phyloP scores from a whole-genome alignment of 2,797 vertebrate species.

The Chaenodraco wilsoni region DNA sequence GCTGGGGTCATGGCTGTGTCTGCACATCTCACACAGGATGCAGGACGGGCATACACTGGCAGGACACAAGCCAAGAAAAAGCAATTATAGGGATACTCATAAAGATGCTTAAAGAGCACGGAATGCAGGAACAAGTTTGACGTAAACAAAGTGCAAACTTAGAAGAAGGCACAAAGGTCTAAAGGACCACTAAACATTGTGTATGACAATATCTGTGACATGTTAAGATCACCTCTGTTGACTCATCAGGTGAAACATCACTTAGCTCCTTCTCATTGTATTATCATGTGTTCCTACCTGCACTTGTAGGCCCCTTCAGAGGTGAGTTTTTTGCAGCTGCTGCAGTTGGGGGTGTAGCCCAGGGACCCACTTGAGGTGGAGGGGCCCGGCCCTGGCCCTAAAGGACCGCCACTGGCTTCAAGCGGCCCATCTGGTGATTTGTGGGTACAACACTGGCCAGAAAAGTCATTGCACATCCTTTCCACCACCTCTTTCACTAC shows the following conservation, averaged over 20 bases:
- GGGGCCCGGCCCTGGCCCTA: conserved; percentile 66
- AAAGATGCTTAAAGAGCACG: neutral
- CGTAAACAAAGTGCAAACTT: neutral
- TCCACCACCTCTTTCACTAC: conserved; percentile 96
- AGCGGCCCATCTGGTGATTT: conserved; percentile 75
- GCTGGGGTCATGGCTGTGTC: conserved; percentile 90
- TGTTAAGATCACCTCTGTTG: neutral
- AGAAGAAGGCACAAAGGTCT: neutral
- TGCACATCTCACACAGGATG: conserved; percentile 93
- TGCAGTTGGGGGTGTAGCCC: conserved; percentile 91
- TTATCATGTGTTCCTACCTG: conserved; percentile 81
- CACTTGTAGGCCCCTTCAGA: conserved; percentile 95
- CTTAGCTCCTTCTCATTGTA: no score
- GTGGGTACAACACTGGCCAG: conserved; percentile 89
- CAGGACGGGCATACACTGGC: conserved; percentile 92
- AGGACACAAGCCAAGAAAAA: conserved; percentile 5
- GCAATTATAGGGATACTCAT: neutral
- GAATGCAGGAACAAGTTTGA: neutral
- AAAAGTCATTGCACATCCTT: conserved; percentile 92
- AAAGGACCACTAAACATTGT: neutral
- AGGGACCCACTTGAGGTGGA: conserved; percentile 78
- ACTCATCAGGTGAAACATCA: neutral
- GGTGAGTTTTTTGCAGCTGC: conserved; percentile 89
- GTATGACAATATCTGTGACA: neutral
- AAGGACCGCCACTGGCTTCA: conserved; percentile 69